Conservation (phyloP, 2,888 invertebrate species). For the Cheilosia pagana region DNA sequence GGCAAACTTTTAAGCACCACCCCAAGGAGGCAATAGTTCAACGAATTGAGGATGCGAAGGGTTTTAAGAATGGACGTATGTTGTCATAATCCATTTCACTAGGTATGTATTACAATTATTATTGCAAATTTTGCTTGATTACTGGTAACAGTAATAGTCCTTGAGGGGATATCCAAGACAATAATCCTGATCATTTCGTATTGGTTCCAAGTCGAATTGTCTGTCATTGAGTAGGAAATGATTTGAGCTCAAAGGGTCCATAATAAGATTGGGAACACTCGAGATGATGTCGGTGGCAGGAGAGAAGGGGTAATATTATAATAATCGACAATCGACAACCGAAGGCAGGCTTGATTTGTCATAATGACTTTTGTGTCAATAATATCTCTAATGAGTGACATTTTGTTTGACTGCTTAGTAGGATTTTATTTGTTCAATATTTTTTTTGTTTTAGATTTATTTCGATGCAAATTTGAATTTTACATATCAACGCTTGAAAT, state of each 20-base stretch:
- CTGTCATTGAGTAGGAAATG: conserved; percentile 53
- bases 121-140: conserved; percentile 1
- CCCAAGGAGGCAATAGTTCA: conserved; percentile 37
- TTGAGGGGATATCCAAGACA: conserved; percentile 15
- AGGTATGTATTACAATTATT: conserved; percentile 7
- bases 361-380: too few species aligned
- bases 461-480: too few species aligned
- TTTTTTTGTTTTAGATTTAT: too few species aligned
- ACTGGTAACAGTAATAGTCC: background rate
- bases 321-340: too few species aligned
- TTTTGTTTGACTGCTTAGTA: too few species aligned
- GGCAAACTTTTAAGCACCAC: conserved; percentile 47
- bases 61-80: conserved; percentile 10
- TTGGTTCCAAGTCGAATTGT: conserved; percentile 39
- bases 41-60: conserved; percentile 36
- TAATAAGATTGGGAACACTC: too few species aligned
- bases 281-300: too few species aligned
- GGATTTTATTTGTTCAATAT: too few species aligned
- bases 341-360: too few species aligned
- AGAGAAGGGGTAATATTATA: too few species aligned
- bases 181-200: conserved; percentile 43
- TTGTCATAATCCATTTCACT: background rate
- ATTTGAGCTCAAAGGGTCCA: background rate
- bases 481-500: too few species aligned
- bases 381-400: too few species aligned